Conservation (phyloP, 2,113 vertebrate genomes). For the Caranx ignobilis region DNA sequence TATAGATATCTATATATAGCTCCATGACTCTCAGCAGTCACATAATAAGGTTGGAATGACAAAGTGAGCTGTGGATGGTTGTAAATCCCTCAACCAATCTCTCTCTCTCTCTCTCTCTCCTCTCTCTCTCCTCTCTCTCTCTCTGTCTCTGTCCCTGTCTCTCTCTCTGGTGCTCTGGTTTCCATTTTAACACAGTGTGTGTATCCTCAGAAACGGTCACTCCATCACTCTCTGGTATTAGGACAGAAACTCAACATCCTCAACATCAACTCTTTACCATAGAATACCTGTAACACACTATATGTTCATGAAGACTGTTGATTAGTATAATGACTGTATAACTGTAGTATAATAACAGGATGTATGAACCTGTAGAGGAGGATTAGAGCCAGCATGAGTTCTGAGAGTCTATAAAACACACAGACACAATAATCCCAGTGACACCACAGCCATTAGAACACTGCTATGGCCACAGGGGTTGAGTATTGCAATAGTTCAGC, state of each 20-base stretch:
- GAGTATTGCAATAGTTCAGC: neutral
- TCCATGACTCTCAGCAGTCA: conserved; percentile 66
- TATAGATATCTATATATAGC: conserved; percentile 80
- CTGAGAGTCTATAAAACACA: neutral
- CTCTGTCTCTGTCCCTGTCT: conserved; percentile 19
- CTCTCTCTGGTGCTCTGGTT: conserved; percentile 46
- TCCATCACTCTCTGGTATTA: neutral
- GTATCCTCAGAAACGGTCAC: conserved; percentile 18
- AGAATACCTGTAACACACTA: neutral
- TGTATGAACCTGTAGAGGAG: neutral
- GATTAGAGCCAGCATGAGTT: neutral
- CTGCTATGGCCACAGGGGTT: neutral
- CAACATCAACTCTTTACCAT: neutral
- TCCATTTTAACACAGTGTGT: conserved; percentile 41
- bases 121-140: conserved; percentile 30
- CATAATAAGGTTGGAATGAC: conserved; percentile 80
- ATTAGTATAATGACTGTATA: neutral
- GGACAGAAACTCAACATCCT: neutral
- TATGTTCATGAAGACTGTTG: neutral
- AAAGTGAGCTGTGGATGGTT: conserved; percentile 72
- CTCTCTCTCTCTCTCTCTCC: conserved; percentile 24
- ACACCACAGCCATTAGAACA: neutral
- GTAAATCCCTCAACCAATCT: conserved; percentile 59
- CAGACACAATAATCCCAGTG: neutral
- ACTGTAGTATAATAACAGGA: neutral